Base-by-base conservation (phyloP, 2,797 vertebrate species). In the Enteromius viviparus region DNA sequence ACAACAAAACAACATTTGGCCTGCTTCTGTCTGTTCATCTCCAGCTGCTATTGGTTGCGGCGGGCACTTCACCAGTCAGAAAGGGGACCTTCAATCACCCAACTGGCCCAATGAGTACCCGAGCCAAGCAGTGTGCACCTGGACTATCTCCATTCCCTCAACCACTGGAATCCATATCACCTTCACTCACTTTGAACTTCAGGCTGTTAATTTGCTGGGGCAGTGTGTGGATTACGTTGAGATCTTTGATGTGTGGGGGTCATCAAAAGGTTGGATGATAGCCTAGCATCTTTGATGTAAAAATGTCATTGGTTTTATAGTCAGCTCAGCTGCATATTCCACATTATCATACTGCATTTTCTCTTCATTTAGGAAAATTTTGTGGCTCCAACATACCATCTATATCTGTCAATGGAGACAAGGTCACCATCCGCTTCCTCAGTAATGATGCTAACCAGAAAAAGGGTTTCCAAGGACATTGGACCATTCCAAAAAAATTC, bases 171-270 rank as follows among this genome's bases (percentile, higher is more conserved):
- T 95, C 78, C 83, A 91, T 26, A 81, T 96, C 0, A 86, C 15
- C 53, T 95, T 96, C 85, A 95, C 91, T 86, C 90, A 94, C 86
- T 96, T 95, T 89, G 88, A 91, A 66, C 58, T 96, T 37, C 94
- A 95, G 85, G 86, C 90, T 29, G 81, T 78, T 10, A 93, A 91
- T 80, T 0, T 87, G 2, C 58, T 93, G 0, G 92, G 92, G 66
- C 86, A 84, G 12, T 96, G 95, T 89, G 79, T 91, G 76, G 94
- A 95, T 89, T 94, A 93, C 51, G 89, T 95, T 69, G 94, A 96
- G 88, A 75, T 95, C 76, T 94, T 94, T 85, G 87, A 86, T 26
- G 92, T 93, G 81, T 78, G 88, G 65, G 90, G 8, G 51, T 86
- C 90, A 91, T 84, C 79, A 26, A 66, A 82, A 77, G 85, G 84